Evolutionary conservation across 2,888 invertebrate genomes (phyloP), one percentile per base, ranked within the genome.

Genomic region (Gari tellinella): DNA sequence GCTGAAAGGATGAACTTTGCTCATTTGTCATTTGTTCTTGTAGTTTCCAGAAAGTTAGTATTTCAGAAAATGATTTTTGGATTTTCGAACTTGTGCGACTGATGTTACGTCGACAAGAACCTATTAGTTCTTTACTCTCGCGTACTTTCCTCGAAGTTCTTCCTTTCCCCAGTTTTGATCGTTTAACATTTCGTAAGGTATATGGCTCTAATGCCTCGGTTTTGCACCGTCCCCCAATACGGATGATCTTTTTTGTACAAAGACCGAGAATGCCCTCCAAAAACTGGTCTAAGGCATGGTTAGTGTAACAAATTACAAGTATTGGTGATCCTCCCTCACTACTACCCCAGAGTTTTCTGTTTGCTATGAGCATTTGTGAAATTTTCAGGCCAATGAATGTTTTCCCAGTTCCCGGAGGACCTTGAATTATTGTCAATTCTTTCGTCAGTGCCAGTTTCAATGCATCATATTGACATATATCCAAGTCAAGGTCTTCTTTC

Each of bases 341-440:
- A 1, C 43, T 69, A 26, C 87, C 89, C 93, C 93, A 93, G 1
- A 69, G 23, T 0, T 72, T n/a, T 21, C 80, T 78, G 89, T 96
- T 96, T 58, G 93, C 90, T 0, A 96, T 89, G 25, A 97, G 88
- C 0, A 94, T 64, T 31, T 88, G 53, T 0, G 95, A 94, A 21
- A 97, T 94, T 93, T 95, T 95, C 38, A 96, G 92, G 0, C 96
- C 96, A 70, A 97, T 91, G 89, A 94, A 95, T 0, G 97, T 96
- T 93, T 97, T 97, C 0, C 97, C 97, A 0, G 97, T 97, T 1
- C 97, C 97, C 0, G 97, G 97, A 0, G 97, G 97, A 0, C 97
- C 91, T 80, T 91, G 91, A 21, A 91, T 91, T 45, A 91, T 69
- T 4, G 90, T 85, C 23, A 92, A 63, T 58, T 91, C 89, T 62